phyloP scores from a whole-genome alignment of 2,113 vertebrate genomes.

The Oreochromis aureus region DNA sequence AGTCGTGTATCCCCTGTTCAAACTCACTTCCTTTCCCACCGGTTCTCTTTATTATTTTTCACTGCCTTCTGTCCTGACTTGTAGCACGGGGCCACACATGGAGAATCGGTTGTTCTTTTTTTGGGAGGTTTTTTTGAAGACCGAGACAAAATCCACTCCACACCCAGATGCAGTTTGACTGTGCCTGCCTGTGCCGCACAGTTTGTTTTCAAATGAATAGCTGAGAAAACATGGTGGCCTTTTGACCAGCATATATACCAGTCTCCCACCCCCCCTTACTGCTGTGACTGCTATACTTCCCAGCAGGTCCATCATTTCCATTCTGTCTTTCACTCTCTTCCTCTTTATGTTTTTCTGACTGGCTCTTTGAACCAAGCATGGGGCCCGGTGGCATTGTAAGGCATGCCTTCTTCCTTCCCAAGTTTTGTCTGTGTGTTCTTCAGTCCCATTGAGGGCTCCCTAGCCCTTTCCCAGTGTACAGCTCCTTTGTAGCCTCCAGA shows the following conservation, averaged over 20 bases:
- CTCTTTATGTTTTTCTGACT: conserved; percentile 41
- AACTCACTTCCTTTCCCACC: conserved; percentile 33
- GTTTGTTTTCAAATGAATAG: conserved; percentile 62
- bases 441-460: conserved; percentile 58
- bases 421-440: conserved; percentile 65
- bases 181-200: conserved; percentile 10
- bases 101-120: conserved; percentile 12
- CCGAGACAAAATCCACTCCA: conserved; percentile 47
- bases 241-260: conserved; percentile 39
- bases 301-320: conserved; percentile 54
- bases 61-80: conserved; percentile 28
- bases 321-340: conserved; percentile 48
- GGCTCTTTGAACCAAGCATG: conserved; percentile 61
- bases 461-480: conserved; percentile 41
- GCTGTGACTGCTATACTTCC: conserved; percentile 40
- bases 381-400: conserved; percentile 57
- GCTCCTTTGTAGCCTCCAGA: conserved; percentile 64
- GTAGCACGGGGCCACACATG: conserved; percentile 61
- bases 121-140: not conserved
- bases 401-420: conserved; percentile 60
- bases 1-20: not conserved
- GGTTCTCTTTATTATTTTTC: not conserved
- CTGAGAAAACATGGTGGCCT: conserved; percentile 52
- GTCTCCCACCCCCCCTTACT: not conserved
- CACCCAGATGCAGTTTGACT: conserved; percentile 42